Percentiles rank a stretch among this genome's conserved stretches.
These are phyloP conservation scores for Cyanoderma ruficeps DNA, from an alignment of 2,113 vertebrate species.

Conservation along the genomic window DNA sequence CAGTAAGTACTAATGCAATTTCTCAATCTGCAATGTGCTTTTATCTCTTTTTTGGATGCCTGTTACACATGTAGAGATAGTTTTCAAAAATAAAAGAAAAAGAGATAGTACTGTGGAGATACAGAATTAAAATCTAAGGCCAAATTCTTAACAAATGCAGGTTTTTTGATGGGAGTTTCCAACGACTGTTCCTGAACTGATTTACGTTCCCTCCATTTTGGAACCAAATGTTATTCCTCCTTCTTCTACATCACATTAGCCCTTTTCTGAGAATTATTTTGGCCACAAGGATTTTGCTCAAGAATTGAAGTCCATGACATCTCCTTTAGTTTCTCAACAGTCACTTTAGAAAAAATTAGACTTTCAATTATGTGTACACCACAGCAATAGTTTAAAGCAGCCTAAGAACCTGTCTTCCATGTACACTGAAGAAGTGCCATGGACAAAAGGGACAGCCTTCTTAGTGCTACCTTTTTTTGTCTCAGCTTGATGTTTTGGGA, in stretches of 20 bases:
- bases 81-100: neutral
- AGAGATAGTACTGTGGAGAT: neutral
- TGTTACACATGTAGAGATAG: neutral
- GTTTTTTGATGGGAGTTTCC: neutral
- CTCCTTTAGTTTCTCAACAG: neutral
- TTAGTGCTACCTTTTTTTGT: neutral
- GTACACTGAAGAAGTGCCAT: neutral
- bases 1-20: neutral
- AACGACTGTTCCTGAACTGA: neutral
- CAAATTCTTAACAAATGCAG: neutral
- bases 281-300: neutral
- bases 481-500: neutral
- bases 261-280: neutral
- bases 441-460: neutral
- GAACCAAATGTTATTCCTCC: neutral
- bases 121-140: neutral
- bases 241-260: neutral
- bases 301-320: neutral
- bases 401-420: neutral
- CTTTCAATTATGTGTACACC: neutral
- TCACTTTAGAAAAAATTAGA: neutral
- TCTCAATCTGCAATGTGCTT: neutral
- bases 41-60: neutral
- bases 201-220: neutral
- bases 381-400: neutral